Evolutionary conservation across 2,113 vertebrate genomes (phyloP), one percentile per base, ranked within the genome.

Genomic region (Mionectes macconnelli): DNA sequence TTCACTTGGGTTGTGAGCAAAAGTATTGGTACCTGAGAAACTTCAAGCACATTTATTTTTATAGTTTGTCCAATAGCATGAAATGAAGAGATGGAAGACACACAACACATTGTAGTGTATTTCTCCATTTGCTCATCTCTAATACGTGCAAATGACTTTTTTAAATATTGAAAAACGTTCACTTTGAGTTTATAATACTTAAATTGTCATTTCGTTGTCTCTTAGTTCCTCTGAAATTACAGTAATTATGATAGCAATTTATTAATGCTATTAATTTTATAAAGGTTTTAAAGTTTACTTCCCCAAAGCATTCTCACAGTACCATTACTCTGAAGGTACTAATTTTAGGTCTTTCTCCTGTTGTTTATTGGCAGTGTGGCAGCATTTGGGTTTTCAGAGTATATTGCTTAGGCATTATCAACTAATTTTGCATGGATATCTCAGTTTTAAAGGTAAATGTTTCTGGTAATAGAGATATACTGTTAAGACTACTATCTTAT

Each of bases 391-490:
- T 72, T 77, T 55, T 22, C 28, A 49, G 12, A 85, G 12, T 49
- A n/a, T 8, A 7, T 76, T 70, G 14, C 35, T 49, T 81, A 19
- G 66, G 47, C 33, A 31, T 49, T 77, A 59, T 84, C 20, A 95
- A 81, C 84, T 95, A 93, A 91, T 64, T 79, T 85, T 30, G 12
- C 35, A 59, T 83, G 72, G 45, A 76, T 87, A 45, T 67, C 84
- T 84, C 74, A 78, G 86, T 93, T 94, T 97, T 76, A 81, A 42
- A 92, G 66, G 55, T 67, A 91, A 20, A 44, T 78, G 77, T 74
- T 85, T 94, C 64, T 93, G 64, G 44, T 95, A 85, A 78, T 63
- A 94, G 62, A 69, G 44, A 64, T 52, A 72, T 24, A 47, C 7
- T 30, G 6, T 57, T 82, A 60, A 88, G 81, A 77, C 47, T 25